These are phyloP conservation scores for Ptychodera flava DNA, from an alignment of 35 echinoderm and acorn worm species.

Conservation along the genomic window DNA sequence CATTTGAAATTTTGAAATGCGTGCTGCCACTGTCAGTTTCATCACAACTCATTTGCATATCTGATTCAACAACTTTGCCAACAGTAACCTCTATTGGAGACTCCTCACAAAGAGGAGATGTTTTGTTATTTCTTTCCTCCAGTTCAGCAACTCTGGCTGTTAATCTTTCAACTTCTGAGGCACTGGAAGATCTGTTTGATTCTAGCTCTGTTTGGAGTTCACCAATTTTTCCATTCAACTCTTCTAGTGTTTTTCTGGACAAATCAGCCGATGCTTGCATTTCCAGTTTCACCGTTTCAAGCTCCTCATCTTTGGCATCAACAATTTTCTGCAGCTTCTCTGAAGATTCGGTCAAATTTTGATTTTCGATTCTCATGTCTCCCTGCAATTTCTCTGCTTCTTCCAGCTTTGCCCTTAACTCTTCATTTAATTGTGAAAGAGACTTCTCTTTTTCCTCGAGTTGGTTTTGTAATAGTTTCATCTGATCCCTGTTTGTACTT, in stretches of 20 bases:
- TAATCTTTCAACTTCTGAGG: not conserved
- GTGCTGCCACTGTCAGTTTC: not conserved
- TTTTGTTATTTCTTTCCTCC: not conserved
- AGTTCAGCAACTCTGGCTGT: not conserved
- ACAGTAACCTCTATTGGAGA: not conserved
- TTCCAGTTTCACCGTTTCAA: not conserved
- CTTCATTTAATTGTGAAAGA: not conserved
- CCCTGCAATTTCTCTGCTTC: not conserved
- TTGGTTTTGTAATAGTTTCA: not conserved
- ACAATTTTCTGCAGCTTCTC: slow-evolving; percentile 16
- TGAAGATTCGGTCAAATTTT: not conserved
- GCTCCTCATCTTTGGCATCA: slow-evolving; percentile 5
- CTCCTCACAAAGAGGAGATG: not conserved
- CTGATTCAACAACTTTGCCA: not conserved
- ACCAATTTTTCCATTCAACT: not conserved
- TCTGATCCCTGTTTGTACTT: not conserved
- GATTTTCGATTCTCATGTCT: not conserved
- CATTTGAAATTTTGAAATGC: not conserved
- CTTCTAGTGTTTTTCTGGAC: not conserved
- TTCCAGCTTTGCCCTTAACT: slow-evolving; percentile 2
- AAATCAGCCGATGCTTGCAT: not conserved
- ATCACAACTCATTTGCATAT: not conserved
- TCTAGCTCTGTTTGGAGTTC: not conserved
- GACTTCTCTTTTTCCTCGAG: not conserved
- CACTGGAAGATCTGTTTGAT: not conserved